Conservation (phyloP, 2,888 invertebrate genomes). For the Atherix ibis region DNA sequence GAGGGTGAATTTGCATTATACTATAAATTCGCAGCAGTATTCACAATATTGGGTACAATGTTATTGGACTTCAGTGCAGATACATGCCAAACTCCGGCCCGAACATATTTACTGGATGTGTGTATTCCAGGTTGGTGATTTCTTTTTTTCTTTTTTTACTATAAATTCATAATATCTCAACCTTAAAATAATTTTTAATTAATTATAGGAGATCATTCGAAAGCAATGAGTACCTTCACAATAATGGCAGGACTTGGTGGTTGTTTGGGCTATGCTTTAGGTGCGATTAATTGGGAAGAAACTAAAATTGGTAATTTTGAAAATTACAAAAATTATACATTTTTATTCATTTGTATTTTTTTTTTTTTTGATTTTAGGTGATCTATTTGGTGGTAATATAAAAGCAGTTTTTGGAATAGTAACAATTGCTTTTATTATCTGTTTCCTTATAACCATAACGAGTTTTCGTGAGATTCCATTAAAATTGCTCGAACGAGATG, state of each 20-base stretch:
- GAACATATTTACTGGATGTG: slow-evolving; percentile 46
- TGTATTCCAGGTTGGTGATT: slow-evolving; percentile 33
- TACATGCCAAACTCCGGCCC: slow-evolving; percentile 46
- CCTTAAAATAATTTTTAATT: background rate
- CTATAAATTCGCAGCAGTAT: slow-evolving; percentile 31
- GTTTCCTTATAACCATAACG: slow-evolving; percentile 38
- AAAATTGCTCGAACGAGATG: slow-evolving; percentile 26
- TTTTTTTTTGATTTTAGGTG: slow-evolving; percentile 16
- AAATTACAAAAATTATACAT: background rate
- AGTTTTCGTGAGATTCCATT: slow-evolving; percentile 44
- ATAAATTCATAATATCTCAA: background rate
- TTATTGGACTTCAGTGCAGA: slow-evolving; percentile 48
- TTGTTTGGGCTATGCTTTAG: slow-evolving; percentile 41
- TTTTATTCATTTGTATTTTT: background rate
- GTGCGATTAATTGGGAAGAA: slow-evolving; percentile 42
- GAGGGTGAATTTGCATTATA: slow-evolving; percentile 8
- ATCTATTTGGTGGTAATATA: slow-evolving; percentile 39
- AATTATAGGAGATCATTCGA: slow-evolving; percentile 38
- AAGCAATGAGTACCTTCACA: slow-evolving; percentile 44
- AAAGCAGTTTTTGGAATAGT: slow-evolving; percentile 42
- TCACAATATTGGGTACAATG: slow-evolving; percentile 44
- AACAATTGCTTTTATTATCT: slow-evolving; percentile 38
- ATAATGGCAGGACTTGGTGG: slow-evolving; percentile 49
- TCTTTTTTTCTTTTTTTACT: background rate
- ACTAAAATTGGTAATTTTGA: slow-evolving; percentile 28